A percentile compares a stretch with the other conserved stretches of the same genome.
Evolutionary conservation across 2,888 invertebrate genomes (phyloP).

Genomic region (Trissoscelio sp.): DNA sequence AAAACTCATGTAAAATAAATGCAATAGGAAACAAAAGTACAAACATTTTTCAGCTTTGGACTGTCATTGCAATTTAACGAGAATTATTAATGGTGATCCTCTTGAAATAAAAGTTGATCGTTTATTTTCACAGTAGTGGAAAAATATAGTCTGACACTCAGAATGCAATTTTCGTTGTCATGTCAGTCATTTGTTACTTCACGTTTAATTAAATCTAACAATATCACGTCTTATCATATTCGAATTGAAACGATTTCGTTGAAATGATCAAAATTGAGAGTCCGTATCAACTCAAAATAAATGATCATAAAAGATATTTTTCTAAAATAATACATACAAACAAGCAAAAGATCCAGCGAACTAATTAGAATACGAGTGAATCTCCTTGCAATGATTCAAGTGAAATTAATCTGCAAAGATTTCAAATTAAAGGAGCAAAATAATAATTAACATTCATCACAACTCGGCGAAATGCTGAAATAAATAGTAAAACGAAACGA

Average conservation of each 20-base stretch:
- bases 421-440: background rate
- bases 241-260: conserved; percentile 2
- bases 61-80: conserved; percentile 32
- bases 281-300: background rate
- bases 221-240: conserved; percentile 28
- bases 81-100: conserved; percentile 30
- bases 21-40: conserved; percentile 16
- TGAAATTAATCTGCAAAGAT: background rate
- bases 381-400: background rate
- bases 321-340: background rate
- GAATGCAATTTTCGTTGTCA: conserved; percentile 50
- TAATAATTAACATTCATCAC: background rate
- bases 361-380: conserved; percentile 9
- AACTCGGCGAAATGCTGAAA: background rate
- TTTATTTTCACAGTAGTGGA: conserved; percentile 10
- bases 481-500: background rate
- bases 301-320: background rate
- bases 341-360: background rate
- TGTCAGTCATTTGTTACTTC: conserved; percentile 37
- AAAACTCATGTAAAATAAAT: conserved; percentile 14
- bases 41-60: conserved; percentile 27
- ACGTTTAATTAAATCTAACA: conserved; percentile 42
- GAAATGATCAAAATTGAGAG: background rate
- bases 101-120: conserved; percentile 31
- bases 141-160: conserved; percentile 43